Conservation (phyloP, 92 coral and sea anemone species). For the Micromussa lordhowensis region DNA sequence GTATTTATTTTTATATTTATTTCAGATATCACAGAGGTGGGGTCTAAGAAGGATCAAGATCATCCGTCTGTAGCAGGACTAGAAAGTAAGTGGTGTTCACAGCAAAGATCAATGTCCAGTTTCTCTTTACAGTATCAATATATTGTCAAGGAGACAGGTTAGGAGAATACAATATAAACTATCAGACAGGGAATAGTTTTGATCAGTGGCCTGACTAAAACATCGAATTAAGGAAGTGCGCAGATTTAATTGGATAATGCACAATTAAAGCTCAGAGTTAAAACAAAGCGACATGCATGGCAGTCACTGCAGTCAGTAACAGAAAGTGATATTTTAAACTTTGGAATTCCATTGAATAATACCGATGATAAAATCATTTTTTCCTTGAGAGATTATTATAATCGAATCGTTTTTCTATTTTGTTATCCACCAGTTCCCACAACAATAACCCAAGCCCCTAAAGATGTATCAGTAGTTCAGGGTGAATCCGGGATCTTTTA, state of each 20-base stretch:
- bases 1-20: neutral
- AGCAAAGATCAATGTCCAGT: too few species aligned
- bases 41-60: slow-evolving; percentile 57
- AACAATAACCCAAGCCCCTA: slow-evolving; percentile 72
- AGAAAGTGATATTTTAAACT: too few species aligned
- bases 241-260: too few species aligned
- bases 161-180: neutral
- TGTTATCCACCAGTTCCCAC: slow-evolving; percentile 67
- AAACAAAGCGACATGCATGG: too few species aligned
- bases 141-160: neutral
- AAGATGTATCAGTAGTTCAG: slow-evolving; percentile 67
- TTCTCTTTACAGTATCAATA: neutral
- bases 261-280: too few species aligned
- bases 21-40: slow-evolving; percentile 50
- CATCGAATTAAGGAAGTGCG: neutral
- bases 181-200: neutral
- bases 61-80: slow-evolving; percentile 49
- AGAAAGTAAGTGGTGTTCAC: slow-evolving; percentile 50
- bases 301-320: too few species aligned
- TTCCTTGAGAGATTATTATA: neutral
- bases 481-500: slow-evolving; percentile 84
- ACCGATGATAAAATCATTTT: too few species aligned
- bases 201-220: neutral
- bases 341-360: too few species aligned
- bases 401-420: neutral